Evolutionary conservation across 2,797 vertebrate genomes (phyloP).

Genomic region (Etheostoma perlongum): DNA sequence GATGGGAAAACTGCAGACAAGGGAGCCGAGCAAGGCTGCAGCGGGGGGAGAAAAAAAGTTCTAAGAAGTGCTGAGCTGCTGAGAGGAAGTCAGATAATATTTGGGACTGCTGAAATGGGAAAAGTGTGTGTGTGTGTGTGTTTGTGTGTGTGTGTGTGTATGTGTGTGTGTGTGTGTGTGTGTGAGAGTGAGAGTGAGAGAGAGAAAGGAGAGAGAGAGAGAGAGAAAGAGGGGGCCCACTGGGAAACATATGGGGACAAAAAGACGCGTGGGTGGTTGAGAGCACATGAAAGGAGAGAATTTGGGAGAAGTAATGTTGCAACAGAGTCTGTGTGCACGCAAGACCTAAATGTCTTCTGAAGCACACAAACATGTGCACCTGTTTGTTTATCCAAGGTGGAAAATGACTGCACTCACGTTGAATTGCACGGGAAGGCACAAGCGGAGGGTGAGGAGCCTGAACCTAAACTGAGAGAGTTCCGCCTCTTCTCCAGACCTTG

Average conservation of each 20-base stretch:
- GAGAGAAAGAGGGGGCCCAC: slow-evolving; percentile 39
- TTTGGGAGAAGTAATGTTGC: slow-evolving; percentile 53
- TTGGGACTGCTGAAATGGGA: slow-evolving; percentile 74
- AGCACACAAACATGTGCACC: background rate
- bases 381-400: background rate
- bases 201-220: too few species aligned
- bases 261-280: slow-evolving; percentile 72
- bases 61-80: slow-evolving; percentile 57
- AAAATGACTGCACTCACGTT: slow-evolving; percentile 80
- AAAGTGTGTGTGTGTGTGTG: slow-evolving; percentile 68
- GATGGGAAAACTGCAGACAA: slow-evolving; percentile 24
- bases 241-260: slow-evolving; percentile 68
- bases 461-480: slow-evolving; percentile 88
- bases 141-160: slow-evolving; percentile 24
- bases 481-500: slow-evolving; percentile 89
- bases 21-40: slow-evolving; percentile 13
- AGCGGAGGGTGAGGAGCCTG: slow-evolving; percentile 89
- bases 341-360: slow-evolving; percentile 3
- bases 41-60: slow-evolving; percentile 30
- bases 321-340: slow-evolving; percentile 32
- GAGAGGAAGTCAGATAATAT: slow-evolving; percentile 79
- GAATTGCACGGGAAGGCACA: slow-evolving; percentile 92
- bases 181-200: slow-evolving; percentile 16
- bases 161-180: too few species aligned
- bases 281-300: slow-evolving; percentile 62